Percentiles rank a stretch among this genome's conserved stretches.
These are phyloP conservation scores for Alosa sapidissima DNA, from an alignment of 2,797 vertebrate genomes.

Conservation along the genomic window DNA sequence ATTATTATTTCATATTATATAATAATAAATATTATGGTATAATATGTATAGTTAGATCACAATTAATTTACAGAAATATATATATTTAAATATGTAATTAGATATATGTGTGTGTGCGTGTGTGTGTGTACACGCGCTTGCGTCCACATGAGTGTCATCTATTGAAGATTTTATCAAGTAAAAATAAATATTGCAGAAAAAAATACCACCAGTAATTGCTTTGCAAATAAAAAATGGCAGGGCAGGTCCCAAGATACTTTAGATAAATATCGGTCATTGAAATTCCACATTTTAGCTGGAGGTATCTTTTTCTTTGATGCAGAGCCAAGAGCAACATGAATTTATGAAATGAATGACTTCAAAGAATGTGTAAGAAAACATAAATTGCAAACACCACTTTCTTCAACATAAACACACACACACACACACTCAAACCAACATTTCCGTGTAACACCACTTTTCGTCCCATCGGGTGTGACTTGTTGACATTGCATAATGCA, in stretches of 20 bases:
- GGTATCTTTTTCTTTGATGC: not conserved
- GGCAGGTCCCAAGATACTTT: not conserved
- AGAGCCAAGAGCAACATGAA: not conserved
- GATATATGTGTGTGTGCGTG: not conserved
- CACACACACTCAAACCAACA: not conserved
- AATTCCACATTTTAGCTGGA: conserved; percentile 1
- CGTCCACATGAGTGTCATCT: not conserved
- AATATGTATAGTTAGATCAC: too few relatives aligned
- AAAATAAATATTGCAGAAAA: not conserved
- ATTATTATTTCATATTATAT: too few relatives aligned
- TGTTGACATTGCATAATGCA: conserved; percentile 27
- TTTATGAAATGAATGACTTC: not conserved
- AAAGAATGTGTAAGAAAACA: not conserved
- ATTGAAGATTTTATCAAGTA: not conserved
- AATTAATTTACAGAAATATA: too few relatives aligned
- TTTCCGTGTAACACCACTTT: not conserved
- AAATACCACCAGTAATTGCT: not conserved
- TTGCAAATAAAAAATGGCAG: not conserved
- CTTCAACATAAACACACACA: not conserved
- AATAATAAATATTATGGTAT: too few relatives aligned
- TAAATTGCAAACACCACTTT: not conserved
- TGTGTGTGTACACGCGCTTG: not conserved
- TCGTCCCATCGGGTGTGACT: conserved; percentile 5
- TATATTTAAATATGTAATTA: not conserved
- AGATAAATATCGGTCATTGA: not conserved